These are phyloP conservation scores for Scolanthus callimorphus DNA, from an alignment of 92 coral and sea anemone genomes.

Conservation along the genomic window DNA sequence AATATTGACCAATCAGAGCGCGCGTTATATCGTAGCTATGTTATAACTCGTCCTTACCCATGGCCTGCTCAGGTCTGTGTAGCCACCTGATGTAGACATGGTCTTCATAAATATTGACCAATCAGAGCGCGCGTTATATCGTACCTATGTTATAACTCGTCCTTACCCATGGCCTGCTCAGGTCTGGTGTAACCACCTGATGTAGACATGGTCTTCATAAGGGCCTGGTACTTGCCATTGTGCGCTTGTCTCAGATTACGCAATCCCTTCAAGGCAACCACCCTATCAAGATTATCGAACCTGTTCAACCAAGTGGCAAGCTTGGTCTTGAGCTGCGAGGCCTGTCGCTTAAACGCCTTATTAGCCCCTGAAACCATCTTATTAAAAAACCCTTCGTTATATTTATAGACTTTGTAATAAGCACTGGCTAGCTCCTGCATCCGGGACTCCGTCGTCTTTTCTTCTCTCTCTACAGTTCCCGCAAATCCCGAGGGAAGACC, in stretches of 20 bases:
- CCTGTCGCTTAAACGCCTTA: background rate
- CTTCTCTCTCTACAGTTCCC: slow-evolving; percentile 1
- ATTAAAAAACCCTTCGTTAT: slow-evolving; percentile 31
- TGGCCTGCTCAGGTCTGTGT: too few relatives aligned
- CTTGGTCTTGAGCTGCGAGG: background rate
- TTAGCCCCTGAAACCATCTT: slow-evolving; percentile 7
- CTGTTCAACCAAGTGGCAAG: slow-evolving; percentile 9
- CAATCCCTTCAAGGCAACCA: background rate
- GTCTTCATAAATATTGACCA: too few relatives aligned
- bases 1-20: too few relatives aligned
- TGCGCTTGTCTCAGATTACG: slow-evolving; percentile 17
- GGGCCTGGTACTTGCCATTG: slow-evolving; percentile 15
- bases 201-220: slow-evolving; percentile 22
- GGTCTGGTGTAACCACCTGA: slow-evolving; percentile 19
- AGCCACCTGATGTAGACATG: slow-evolving; percentile 31
- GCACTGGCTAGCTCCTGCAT: slow-evolving; percentile 67
- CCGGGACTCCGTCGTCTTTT: slow-evolving; percentile 9
- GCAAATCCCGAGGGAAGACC: slow-evolving; percentile 37
- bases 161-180: slow-evolving; percentile 3
- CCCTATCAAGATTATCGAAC: slow-evolving; percentile 4
- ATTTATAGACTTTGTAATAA: slow-evolving; percentile 50
- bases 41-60: too few relatives aligned
- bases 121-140: background rate
- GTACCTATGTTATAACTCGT: background rate
- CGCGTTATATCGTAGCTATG: too few relatives aligned